Evolutionary conservation across 30 jellyfish, hydroid and myxozoan genomes (phyloP), one percentile per base, ranked within the genome.

Genomic region (Rhopilema esculentum): DNA sequence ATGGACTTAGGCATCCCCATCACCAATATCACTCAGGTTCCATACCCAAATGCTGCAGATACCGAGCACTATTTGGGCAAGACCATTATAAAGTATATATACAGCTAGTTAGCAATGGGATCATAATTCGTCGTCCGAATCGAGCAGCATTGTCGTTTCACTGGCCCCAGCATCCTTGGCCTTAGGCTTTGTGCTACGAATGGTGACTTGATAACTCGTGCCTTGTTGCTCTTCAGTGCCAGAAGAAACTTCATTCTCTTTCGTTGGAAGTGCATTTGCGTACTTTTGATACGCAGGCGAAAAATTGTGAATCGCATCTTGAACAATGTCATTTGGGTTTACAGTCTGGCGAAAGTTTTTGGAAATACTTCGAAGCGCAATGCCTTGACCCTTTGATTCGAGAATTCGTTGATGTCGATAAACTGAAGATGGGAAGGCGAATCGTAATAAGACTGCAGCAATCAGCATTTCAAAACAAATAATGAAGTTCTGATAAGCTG

Each of bases 231-330:
- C 98, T 27, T 77, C 95, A 0, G 85, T 87, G 29, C 82, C 86
- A n/a, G 89, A 87, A 1, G 95, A 75, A 4, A 31, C 80, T 7
- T 88, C 96, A 8, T 40, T 90, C 16, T 83, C 91, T 40, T 84
- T 85, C 16, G 88, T 69, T 4, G 89, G 92, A 48, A 83, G 87
- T 21, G 93, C 98, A 65, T 96, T 93, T 25, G 98, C 97, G 69
- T 94, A 94, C 4, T 94, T 97, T 83, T 94, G 93, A 70, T 94
- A 94, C 0, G 97, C 97, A 8, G 98, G 98, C 0, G 98, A 87
- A 75, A 94, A 94, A 49, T 94, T 94, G 80, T 94, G 98, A 49
- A 94, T 94, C 25, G 98, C 96, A 70, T 94, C 98, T 71, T 89
- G 97, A 12, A 94, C 97, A 77, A 94, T 89, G 85, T 94, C 98